Evolutionary conservation across 2,888 invertebrate species (phyloP).

Genomic region (Campoplex nolae): DNA sequence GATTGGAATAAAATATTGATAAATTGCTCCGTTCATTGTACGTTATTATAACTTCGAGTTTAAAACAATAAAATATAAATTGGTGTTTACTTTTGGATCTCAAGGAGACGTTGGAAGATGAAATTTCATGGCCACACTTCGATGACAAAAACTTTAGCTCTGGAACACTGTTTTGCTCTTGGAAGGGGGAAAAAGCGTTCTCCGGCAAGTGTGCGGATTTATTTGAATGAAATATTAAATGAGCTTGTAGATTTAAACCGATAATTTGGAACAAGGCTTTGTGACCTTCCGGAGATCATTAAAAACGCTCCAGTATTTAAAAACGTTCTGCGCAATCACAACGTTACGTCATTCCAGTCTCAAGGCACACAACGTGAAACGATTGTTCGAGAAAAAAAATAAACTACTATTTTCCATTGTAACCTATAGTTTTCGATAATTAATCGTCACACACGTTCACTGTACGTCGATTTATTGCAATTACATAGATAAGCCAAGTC

Average conservation of each 20-base stretch:
- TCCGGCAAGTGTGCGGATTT: background rate
- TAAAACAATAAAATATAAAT: background rate
- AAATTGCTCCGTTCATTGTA: conserved; percentile 8
- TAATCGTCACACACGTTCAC: background rate
- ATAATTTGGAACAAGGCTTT: background rate
- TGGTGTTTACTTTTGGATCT: background rate
- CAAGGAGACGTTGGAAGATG: background rate
- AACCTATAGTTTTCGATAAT: background rate
- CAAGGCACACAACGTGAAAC: background rate
- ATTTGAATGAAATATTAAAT: background rate
- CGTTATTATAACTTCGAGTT: conserved; percentile 2
- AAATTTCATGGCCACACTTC: background rate
- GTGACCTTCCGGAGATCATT: background rate
- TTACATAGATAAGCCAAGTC: background rate
- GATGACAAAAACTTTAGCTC: background rate
- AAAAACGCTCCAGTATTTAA: background rate
- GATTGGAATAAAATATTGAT: conserved; percentile 12
- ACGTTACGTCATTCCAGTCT: background rate
- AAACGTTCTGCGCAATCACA: background rate
- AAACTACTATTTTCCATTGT: background rate
- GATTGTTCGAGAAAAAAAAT: background rate
- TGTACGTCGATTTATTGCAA: background rate
- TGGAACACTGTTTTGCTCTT: background rate
- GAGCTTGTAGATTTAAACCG: background rate
- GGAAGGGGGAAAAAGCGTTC: background rate